Evolutionary conservation across 2,888 invertebrate genomes (phyloP), one percentile per base, ranked within the genome.

Genomic region (Ormia ochracea): DNA sequence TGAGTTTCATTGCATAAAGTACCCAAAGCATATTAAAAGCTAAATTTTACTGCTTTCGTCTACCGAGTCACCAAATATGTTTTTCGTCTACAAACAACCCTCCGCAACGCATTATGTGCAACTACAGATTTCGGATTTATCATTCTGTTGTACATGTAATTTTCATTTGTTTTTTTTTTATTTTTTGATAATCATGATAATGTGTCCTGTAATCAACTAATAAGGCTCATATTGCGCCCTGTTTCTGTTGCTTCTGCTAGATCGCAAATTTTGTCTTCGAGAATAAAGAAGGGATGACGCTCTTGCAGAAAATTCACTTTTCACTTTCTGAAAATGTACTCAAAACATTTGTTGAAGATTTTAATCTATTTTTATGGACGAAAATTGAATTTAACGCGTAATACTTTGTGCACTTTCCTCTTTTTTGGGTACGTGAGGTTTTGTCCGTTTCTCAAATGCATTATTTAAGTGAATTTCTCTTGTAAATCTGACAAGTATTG

Each of bases 181-280:
- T 83, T 86, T 88, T 87, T 86, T 87, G 87, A 90, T 90, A 90
- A 90, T 90, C 89, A 90, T 86, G 88, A 90, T 90, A 90, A 90
- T 90, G 89, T 86, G 89, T 89, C 89, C 89, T 90, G 90, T 90
- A 90, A 90, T 90, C 90, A 90, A 90, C 90, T 90, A 90, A 90
- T 90, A 90, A 90, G 88, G 87, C 86, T 85, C 86, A 85, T 86
- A 85, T 83, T 80, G 77, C 74, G 74, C 33, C 50, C 17, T 61
- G 31, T 17, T 61, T 4, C 17, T 33, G 21, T 23, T 45, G 50
- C 43, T 41, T 19, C 41, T 38, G 45, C 69, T 63, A 63, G 72
- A 36, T 81, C 78, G 76, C 75, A 65, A 52, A 50, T 65, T 81
- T 58, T 56, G 65, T 78, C n/a, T n/a, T n/a, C n/a, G n/a, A n/a